A percentile compares a stretch with the other conserved stretches of the same genome.
These are phyloP conservation scores for Lycocerus yunnanus DNA, from an alignment of 2,888 invertebrate genomes.

Conservation along the genomic window DNA sequence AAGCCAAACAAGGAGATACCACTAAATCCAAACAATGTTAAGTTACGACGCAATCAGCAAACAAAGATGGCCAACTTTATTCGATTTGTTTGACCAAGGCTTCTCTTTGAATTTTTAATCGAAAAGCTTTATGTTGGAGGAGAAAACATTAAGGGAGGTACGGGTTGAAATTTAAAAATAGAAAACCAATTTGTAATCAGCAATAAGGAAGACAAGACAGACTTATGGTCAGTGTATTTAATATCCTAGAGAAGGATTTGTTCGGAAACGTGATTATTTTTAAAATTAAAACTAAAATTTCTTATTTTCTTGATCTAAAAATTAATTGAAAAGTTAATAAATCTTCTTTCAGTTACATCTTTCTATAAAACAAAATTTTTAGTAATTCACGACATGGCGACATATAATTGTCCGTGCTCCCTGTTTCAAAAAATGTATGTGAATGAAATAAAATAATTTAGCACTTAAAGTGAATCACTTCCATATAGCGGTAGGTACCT, in stretches of 20 bases:
- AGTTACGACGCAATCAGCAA: slow-evolving; percentile 9
- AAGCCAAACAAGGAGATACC: slow-evolving; percentile 12
- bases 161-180: not conserved
- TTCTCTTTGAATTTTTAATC: not conserved
- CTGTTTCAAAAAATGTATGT: not conserved
- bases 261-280: not conserved
- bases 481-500: not conserved
- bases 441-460: not conserved
- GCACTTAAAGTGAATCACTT: not conserved
- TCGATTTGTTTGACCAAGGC: not conserved
- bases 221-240: not conserved
- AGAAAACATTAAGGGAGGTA: not conserved
- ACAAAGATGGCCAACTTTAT: slow-evolving; percentile 4
- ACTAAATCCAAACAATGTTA: slow-evolving; percentile 7
- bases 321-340: not conserved
- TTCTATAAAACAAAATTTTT: not conserved
- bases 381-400: not conserved
- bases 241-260: not conserved
- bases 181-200: not conserved
- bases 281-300: not conserved
- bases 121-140: not conserved
- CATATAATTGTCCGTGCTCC: not conserved
- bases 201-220: no score
- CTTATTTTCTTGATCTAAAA: not conserved
- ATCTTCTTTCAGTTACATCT: not conserved